Evolutionary conservation across 2,797 vertebrate species (phyloP), one percentile per base, ranked within the genome.

Genomic region (Zenarchopterus dispar): DNA sequence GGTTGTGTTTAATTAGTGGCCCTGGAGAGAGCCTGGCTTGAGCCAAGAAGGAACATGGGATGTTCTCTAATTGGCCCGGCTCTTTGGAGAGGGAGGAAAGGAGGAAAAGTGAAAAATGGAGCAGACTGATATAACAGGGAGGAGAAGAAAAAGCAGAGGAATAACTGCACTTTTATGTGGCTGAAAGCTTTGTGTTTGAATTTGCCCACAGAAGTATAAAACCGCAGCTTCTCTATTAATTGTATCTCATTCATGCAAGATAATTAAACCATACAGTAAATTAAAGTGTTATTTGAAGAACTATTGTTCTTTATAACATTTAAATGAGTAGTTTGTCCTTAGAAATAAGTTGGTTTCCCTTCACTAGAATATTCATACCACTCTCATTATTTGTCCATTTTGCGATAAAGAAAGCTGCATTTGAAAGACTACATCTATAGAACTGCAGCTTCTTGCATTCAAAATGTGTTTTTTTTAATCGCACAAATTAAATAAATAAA

Each of bases 51-150:
- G 78, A 92, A 87, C 74, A 86, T 58, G 80, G 84, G 89, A 91
- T 91, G 81, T 82, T 88, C 84, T 90, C 84, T 94, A 93, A 93
- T 94, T 93, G 92, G 92, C 82, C 84, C 81, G 60, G 80, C 75
- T 84, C 78, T 80, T 84, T 39, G 71, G 75, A 75, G 75, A 81
- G 68, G 43, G 52, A 70, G 66, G 43, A 54, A 36, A 56, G 31
- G 75, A 56, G 56, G 43, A 26, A 42, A 13, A 45, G 52, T n/a
- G 15, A 48, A 67, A 72, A 45, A 65, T 44, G 53, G 62, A 63
- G 43, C 43, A 78, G 59, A 75, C 23, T 47, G 66, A 54, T 42
- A 43, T 43, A 60, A 59, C 61, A 45, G 48, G 74, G 56, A 73
- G 62, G 67, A 70, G 55, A 51, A 68, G 59, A 52, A 62, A 36